Base-by-base conservation (phyloP, 1,140 invertebrate genomes). In the Chymomyza costata region DNA sequence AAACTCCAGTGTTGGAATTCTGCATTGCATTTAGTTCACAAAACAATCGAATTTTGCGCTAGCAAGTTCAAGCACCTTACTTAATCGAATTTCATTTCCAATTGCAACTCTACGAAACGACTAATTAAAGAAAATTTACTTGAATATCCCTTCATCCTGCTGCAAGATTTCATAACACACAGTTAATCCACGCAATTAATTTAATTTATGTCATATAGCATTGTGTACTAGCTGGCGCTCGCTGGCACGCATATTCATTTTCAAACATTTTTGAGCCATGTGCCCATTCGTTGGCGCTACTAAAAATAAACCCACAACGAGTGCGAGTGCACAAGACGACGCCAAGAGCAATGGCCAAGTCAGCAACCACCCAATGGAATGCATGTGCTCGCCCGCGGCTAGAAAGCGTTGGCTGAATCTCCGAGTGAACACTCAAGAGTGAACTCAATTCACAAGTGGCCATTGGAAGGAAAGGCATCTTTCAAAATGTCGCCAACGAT, bases 121-220 rank as follows among this genome's bases (percentile, higher is more conserved):
- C n/a, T n/a, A n/a, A n/a, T n/a, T n/a, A n/a, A n/a, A 28, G 5
- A 28, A 6, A 28, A 28, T 28, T 28, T 28, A 28, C 25, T 28
- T n/a, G n/a, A n/a, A n/a, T n/a, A n/a, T n/a, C n/a, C n/a, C n/a
- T n/a, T n/a, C n/a, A n/a, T n/a, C n/a, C n/a, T n/a, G n/a, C n/a
- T n/a, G n/a, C n/a, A 40, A 54, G 55, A 81, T 81, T 82, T 80
- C 73, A 68, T 80, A 80, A 68, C 64, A 68, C 64, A 60, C 52
- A 81, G 74, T 82, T 81, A 81, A 82, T 81, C 74, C 62, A 41
- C 28, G 38, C 61, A 69, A 81, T 80, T 74, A 80, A 80, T 61
- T 69, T 82, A 60, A 81, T 70, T 65, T 50, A 38, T 39, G 44
- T 39, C 35, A 59, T 61, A 59, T 47, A 59, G 56, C 39, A 56